Conservation (phyloP, 1,140 invertebrate genomes). For the Dreissena rostriformis region DNA sequence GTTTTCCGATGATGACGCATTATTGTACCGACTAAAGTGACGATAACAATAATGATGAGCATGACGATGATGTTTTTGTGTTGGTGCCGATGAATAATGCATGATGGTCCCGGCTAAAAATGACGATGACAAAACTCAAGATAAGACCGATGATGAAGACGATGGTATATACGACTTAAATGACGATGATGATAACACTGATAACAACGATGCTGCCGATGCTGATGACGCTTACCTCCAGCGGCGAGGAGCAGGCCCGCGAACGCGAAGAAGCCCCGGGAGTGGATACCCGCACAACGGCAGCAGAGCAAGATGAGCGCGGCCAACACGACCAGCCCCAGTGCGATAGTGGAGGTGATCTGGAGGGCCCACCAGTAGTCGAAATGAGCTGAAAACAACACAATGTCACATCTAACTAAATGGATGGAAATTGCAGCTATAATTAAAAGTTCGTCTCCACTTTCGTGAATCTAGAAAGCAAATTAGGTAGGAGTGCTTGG, state of each 20-base stretch:
- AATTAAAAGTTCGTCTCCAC: no score
- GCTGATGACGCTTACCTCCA: conserved; percentile 33
- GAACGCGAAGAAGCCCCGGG: conserved; percentile 40
- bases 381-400: conserved; percentile 16
- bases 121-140: conserved; percentile 1
- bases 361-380: conserved; percentile 37
- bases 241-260: conserved; percentile 23
- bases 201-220: not conserved
- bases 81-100: no score
- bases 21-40: not conserved
- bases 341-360: conserved; percentile 20
- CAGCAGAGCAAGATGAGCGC: conserved; percentile 41
- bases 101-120: not conserved
- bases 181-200: not conserved
- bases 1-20: no score
- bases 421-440: no score
- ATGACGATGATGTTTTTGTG: not conserved
- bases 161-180: not conserved
- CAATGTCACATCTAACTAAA: no score
- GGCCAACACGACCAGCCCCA: conserved; percentile 24
- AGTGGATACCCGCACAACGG: conserved; percentile 47
- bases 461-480: no score
- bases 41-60: not conserved
- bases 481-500: no score
- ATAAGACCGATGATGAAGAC: not conserved